phyloP scores from a whole-genome alignment of 2,888 invertebrate genomes.

The Tiliacea citrago region DNA sequence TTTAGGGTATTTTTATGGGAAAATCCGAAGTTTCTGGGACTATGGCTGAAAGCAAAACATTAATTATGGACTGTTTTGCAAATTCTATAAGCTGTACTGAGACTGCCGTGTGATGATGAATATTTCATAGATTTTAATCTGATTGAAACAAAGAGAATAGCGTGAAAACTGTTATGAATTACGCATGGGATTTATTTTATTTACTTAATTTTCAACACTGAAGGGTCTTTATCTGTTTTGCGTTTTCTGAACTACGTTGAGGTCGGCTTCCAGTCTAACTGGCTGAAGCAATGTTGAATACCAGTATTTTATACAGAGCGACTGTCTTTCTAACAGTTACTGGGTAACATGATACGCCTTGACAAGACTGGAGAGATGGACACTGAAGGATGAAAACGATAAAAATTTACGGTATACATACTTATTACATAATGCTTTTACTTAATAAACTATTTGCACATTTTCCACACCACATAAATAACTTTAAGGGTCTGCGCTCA shows the following conservation, averaged over 20 bases:
- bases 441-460: neutral
- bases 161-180: neutral
- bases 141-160: neutral
- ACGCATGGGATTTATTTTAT: neutral
- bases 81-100: neutral
- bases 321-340: neutral
- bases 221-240: neutral
- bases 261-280: neutral
- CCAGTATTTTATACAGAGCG: neutral
- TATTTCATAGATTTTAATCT: neutral
- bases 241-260: neutral
- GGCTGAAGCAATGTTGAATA: neutral
- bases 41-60: neutral
- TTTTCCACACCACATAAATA: conserved; percentile 9
- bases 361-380: neutral
- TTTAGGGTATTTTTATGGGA: conserved; percentile 14
- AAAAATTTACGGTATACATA: too few species aligned
- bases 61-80: neutral
- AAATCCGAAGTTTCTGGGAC: neutral
- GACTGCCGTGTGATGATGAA: neutral
- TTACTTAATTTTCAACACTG: neutral
- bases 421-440: neutral
- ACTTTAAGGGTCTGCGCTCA: neutral
- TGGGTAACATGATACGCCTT: neutral
- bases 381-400: neutral